These are phyloP conservation scores for Arctopsyche grandis DNA, from an alignment of 1,140 invertebrate species.

Conservation along the genomic window DNA sequence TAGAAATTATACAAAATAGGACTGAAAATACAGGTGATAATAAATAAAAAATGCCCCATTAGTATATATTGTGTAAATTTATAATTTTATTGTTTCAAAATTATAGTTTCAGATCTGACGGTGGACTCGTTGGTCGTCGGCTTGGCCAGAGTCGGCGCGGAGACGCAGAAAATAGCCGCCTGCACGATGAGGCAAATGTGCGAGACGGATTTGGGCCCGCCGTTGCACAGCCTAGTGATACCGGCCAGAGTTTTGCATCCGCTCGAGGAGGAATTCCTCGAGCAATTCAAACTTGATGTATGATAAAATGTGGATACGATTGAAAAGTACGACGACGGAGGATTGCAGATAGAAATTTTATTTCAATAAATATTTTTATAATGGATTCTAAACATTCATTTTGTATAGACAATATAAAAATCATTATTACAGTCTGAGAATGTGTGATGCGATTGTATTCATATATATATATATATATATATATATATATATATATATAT, in stretches of 20 bases:
- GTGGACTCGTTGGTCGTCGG: conserved; percentile 78
- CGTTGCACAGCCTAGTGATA: conserved; percentile 94
- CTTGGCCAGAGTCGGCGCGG: conserved; percentile 88
- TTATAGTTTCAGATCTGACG: conserved; percentile 62
- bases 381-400: conserved; percentile 48
- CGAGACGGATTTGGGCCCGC: conserved; percentile 82
- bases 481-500: too few species aligned
- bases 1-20: conserved; percentile 73
- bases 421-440: conserved; percentile 52
- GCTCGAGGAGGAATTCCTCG: conserved; percentile 89
- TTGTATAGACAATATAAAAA: conserved; percentile 54
- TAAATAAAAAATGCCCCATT: too few species aligned
- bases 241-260: conserved; percentile 85
- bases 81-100: conserved; percentile 33
- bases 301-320: too few species aligned
- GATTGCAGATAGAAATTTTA: conserved; percentile 51
- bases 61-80: neutral
- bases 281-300: conserved; percentile 65
- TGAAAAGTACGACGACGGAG: neutral
- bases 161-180: conserved; percentile 82
- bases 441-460: conserved; percentile 23
- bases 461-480: too few species aligned
- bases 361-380: conserved; percentile 54
- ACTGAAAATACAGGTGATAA: conserved; percentile 9
- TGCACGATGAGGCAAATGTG: conserved; percentile 81